Conservation (phyloP, 2,888 invertebrate genomes). For the Apodemia mormo region DNA sequence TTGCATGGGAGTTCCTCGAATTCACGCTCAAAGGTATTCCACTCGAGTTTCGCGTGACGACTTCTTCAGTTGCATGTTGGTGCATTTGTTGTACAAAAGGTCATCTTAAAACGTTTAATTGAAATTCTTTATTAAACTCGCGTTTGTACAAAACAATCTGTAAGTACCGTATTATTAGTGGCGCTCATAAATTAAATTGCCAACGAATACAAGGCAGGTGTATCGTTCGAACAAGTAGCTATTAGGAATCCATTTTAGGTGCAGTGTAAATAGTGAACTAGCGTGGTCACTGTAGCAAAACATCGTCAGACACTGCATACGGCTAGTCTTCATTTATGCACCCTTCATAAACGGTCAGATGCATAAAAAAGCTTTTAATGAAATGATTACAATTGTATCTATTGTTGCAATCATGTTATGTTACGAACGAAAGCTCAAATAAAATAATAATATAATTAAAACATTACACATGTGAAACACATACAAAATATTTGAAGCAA, state of each 20-base stretch:
- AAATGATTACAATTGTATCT: constrained; percentile 15
- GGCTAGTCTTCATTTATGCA: constrained; percentile 68
- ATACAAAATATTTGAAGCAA: not conserved
- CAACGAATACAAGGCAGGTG: constrained; percentile 74
- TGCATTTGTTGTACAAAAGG: constrained; percentile 23
- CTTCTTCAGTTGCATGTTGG: constrained; percentile 47
- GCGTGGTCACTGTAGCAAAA: constrained; percentile 61
- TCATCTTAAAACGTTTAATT: not conserved
- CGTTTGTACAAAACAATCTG: constrained; percentile 28
- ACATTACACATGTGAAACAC: not conserved
- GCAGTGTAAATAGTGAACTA: constrained; percentile 63
- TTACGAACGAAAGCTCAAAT: not conserved
- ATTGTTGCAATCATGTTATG: constrained; percentile 5
- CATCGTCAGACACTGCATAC: constrained; percentile 48
- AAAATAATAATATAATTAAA: not conserved
- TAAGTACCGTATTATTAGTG: constrained; percentile 36
- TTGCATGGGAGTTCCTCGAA: constrained; percentile 48
- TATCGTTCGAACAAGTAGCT: constrained; percentile 72
- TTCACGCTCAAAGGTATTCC: constrained; percentile 34
- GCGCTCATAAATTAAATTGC: constrained; percentile 58
- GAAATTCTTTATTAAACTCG: constrained; percentile 1
- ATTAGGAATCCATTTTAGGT: constrained; percentile 79
- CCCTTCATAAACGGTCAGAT: constrained; percentile 73
- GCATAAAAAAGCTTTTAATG: constrained; percentile 52
- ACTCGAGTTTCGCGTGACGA: constrained; percentile 38